These are phyloP conservation scores for Phalacrocorax carbo DNA, from an alignment of 2,113 vertebrate genomes.

Conservation along the genomic window DNA sequence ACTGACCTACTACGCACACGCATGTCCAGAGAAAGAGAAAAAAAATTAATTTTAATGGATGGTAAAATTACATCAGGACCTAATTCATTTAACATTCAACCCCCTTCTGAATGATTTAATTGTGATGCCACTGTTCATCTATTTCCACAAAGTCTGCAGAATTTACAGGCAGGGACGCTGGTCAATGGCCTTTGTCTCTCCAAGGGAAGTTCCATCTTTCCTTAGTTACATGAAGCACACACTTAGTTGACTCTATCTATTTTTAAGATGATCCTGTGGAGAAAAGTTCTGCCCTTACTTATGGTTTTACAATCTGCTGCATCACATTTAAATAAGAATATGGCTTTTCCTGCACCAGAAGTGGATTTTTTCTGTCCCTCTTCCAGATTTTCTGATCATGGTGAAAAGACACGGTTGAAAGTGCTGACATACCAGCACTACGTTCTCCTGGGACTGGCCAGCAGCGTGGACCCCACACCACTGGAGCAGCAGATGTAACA, in stretches of 20 bases:
- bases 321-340: neutral
- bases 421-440: neutral
- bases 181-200: neutral
- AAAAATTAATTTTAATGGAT: neutral
- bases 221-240: neutral
- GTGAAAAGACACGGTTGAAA: neutral
- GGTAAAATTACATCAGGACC: neutral
- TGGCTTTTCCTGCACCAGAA: neutral
- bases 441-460: neutral
- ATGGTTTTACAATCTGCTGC: neutral
- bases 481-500: neutral
- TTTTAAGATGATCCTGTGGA: neutral
- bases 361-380: neutral
- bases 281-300: neutral
- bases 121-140: neutral
- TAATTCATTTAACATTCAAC: neutral
- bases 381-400: neutral
- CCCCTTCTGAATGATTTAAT: neutral
- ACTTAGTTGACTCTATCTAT: neutral
- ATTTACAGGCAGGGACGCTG: neutral
- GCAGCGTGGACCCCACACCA: rapidly evolving
- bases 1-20: neutral
- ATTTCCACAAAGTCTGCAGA: neutral
- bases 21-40: neutral
- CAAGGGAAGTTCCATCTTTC: neutral